phyloP scores from a whole-genome alignment of 2,888 invertebrate species.

The Macaria notata region DNA sequence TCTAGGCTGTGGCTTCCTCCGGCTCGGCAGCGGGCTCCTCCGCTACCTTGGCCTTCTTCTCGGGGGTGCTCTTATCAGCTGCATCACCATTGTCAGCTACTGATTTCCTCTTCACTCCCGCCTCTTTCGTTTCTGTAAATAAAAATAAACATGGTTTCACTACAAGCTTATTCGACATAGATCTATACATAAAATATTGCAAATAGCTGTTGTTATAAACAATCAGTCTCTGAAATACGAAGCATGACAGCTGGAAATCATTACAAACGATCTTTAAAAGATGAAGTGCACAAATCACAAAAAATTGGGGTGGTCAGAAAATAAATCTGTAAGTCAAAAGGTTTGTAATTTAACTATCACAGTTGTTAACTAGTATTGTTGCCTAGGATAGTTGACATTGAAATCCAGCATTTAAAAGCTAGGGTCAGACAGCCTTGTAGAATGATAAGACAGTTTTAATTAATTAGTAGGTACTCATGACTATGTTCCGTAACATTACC shows the following conservation, averaged over 20 bases:
- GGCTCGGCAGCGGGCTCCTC: conserved; percentile 81
- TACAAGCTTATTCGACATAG: neutral
- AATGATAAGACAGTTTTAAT: neutral
- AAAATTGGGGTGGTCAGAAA: no score
- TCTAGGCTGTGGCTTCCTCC: conserved; percentile 83
- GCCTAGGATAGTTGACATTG: conserved; percentile 4
- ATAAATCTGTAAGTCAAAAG: no score
- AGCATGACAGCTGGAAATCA: no score
- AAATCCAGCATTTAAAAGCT: conserved; percentile 8
- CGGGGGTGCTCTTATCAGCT: conserved; percentile 85
- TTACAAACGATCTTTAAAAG: no score
- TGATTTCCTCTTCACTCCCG: conserved; percentile 87
- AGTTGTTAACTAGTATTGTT: no score
- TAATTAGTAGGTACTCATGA: no score
- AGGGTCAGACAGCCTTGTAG: neutral
- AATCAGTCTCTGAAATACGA: no score
- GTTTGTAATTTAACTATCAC: no score
- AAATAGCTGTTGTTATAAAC: no score
- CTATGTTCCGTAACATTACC: no score
- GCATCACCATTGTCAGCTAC: conserved; percentile 79
- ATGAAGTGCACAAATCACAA: no score
- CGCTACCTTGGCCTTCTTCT: conserved; percentile 87
- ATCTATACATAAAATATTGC: no score
- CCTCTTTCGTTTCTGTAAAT: conserved; percentile 73
- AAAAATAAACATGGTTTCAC: neutral